Conservation (phyloP, 2,888 invertebrate species). For the Caradrina kadenii region DNA sequence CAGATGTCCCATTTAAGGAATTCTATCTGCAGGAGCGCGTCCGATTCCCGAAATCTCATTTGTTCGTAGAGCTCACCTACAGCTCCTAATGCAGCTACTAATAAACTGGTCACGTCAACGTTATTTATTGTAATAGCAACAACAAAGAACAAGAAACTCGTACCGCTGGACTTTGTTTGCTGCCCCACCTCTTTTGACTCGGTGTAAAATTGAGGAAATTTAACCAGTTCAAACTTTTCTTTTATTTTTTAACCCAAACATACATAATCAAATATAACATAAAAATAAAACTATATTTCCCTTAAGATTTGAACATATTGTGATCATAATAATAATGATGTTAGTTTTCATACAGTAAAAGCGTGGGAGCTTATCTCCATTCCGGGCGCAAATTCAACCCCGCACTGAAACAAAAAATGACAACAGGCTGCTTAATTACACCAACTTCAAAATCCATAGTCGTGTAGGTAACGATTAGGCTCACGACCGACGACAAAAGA, state of each 20-base stretch:
- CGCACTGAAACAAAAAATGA: constrained; percentile 25
- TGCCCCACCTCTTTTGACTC: constrained; percentile 70
- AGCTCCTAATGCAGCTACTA: constrained; percentile 83
- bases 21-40: constrained; percentile 74
- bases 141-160: constrained; percentile 81
- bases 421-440: constrained; percentile 34
- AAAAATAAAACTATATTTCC: background rate
- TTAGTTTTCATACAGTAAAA: constrained; percentile 17
- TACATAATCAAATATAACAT: too few relatives aligned
- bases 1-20: constrained; percentile 71
- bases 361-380: constrained; percentile 13
- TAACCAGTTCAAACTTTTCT: constrained; percentile 13
- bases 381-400: background rate
- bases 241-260: constrained; percentile 1
- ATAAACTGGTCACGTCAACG: constrained; percentile 88
- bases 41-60: constrained; percentile 78
- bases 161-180: constrained; percentile 77
- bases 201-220: constrained; percentile 49
- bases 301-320: background rate
- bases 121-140: constrained; percentile 88
- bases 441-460: constrained; percentile 23
- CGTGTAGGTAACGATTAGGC: constrained; percentile 14
- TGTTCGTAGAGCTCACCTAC: constrained; percentile 75
- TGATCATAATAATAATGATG: constrained; percentile 14
- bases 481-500: constrained; percentile 38